A percentile compares a stretch with the other conserved stretches of the same genome.
Conservation (phyloP, 2,888 invertebrate species). For the Caenorhabditis uteleia region DNA sequence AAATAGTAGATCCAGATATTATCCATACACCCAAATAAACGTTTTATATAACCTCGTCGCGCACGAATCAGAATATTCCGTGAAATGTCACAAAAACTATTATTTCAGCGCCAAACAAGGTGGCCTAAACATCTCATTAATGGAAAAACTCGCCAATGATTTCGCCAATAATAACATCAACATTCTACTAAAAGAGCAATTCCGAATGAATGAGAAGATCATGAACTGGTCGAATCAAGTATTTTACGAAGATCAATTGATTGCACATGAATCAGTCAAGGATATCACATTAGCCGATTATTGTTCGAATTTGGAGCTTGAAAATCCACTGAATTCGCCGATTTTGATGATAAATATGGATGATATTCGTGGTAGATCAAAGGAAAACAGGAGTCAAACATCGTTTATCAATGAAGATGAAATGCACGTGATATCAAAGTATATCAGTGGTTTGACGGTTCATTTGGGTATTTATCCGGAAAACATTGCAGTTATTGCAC, state of each 20-base stretch:
- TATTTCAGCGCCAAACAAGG: slow-evolving; percentile 20
- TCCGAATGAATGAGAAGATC: slow-evolving; percentile 61
- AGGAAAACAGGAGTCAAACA: slow-evolving; percentile 2
- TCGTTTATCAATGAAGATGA: slow-evolving; percentile 31
- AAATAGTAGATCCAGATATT: no score
- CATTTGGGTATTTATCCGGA: slow-evolving; percentile 20
- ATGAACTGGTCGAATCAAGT: slow-evolving; percentile 61
- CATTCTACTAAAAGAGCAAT: slow-evolving; percentile 56
- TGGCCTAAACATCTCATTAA: slow-evolving; percentile 30
- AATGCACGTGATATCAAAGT: slow-evolving; percentile 18
- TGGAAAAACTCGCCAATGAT: slow-evolving; percentile 46
- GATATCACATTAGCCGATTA: slow-evolving; percentile 28
- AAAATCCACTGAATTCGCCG: slow-evolving; percentile 13
- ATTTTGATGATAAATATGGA: slow-evolving; percentile 31
- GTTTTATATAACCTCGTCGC: no score
- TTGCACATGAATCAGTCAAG: slow-evolving; percentile 36
- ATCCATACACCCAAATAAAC: no score
- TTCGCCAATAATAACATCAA: slow-evolving; percentile 39
- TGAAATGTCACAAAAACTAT: no score
- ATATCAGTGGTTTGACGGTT: slow-evolving; percentile 22
- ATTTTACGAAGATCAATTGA: slow-evolving; percentile 57
- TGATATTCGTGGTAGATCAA: slow-evolving; percentile 6
- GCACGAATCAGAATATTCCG: no score
- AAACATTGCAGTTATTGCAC: slow-evolving; percentile 43
- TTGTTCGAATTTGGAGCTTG: slow-evolving; percentile 5